Base-by-base conservation (phyloP, 2,113 vertebrate species). In the Trematocara stigmaticum region DNA sequence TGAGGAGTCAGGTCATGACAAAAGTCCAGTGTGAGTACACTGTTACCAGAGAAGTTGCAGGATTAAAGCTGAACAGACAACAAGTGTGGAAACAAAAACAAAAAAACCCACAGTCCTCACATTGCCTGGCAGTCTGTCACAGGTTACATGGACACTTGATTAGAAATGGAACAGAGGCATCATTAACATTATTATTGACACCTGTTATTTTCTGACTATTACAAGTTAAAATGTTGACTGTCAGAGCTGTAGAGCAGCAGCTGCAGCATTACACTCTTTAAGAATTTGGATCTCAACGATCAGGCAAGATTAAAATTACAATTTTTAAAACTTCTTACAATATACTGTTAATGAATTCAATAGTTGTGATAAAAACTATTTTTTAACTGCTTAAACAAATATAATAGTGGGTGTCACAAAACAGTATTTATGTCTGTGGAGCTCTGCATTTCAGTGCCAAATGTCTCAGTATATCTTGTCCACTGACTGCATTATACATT, bases 51-150 rank as follows among this genome's bases (percentile, higher is more conserved):
- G 18, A 66, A 20, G 61, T 66, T 38, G 18, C 1, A 38, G 61
- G 61, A 66, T 74, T 74, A 29, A 47, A 47, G 23, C 40, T 74
- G 69, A 74, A 29, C 45, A 74, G 8, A 74, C 13, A 29, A 20
- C 59, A 38, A 66, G 34, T 18, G 42, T 47, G 23, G 42, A 29
- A 74, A 74, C 40, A 10, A 26, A 45, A 74, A 74, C 2, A 47
- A 7, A 29, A 69, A 18, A 16, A 0, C 0, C 10, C 34, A 15
- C 40, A 49, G 23, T 11, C 26, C 69, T 49, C 45, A 10, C 69
- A 10, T 49, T 49, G 3, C 15, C 69, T 31, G 42, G 42, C 42
- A 49, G 9, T 49, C 69, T 74, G 69, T 31, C 15, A 49, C 26
- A 51, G 71, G 42, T 76, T 6, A 31, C 10, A 5, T 18, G 45